Evolutionary conservation across 2,113 vertebrate genomes (phyloP).

Genomic region (Campylomormyrus numenius): DNA sequence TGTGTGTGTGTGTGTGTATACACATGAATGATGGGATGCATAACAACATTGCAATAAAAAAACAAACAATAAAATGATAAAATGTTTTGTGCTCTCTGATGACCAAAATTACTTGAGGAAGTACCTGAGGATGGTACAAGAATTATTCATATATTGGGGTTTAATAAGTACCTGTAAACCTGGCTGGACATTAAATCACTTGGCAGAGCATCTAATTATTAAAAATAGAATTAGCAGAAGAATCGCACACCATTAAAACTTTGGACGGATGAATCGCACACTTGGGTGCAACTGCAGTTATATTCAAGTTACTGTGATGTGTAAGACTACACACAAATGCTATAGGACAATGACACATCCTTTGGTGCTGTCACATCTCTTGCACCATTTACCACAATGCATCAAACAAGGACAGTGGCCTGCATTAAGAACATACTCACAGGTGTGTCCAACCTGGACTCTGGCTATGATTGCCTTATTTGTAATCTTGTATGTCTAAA

Average conservation of each 20-base stretch:
- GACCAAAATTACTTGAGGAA: not conserved
- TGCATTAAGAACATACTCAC: not conserved
- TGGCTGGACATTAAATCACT: not conserved
- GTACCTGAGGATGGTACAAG: not conserved
- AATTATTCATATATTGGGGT: not conserved
- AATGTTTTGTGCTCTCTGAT: not conserved
- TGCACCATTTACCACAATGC: not conserved
- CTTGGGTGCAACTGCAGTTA: not conserved
- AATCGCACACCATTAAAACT: not conserved
- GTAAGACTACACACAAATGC: not conserved
- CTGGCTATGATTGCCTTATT: not conserved
- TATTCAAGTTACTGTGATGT: not conserved
- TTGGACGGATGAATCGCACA: not conserved
- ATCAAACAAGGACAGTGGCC: not conserved
- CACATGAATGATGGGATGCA: not conserved
- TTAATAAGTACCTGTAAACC: not conserved
- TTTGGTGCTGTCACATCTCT: not conserved
- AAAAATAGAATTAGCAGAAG: not conserved
- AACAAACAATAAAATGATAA: not conserved
- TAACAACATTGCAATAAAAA: not conserved
- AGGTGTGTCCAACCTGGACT: not conserved
- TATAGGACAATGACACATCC: not conserved
- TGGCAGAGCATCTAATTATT: not conserved
- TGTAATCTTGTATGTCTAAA: not conserved
- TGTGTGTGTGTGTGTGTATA: not conserved